phyloP scores from a whole-genome alignment of 2,113 vertebrate genomes.

The Piprites chloris region DNA sequence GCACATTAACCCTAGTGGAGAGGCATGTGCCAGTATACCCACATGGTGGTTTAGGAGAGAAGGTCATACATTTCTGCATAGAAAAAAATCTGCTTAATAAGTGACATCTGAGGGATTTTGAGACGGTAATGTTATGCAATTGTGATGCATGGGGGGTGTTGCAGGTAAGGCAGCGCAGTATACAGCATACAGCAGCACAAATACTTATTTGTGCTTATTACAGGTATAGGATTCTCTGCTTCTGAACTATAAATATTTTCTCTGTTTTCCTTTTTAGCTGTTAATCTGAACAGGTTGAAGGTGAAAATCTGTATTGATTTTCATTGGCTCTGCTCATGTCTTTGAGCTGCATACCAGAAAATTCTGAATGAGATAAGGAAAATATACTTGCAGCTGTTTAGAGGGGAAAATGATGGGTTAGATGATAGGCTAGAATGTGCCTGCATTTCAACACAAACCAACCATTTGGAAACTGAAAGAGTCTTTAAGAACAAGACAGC shows the following conservation, averaged over 20 bases:
- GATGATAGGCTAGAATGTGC: background rate
- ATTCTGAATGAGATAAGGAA: slow-evolving; percentile 31
- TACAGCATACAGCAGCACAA: slow-evolving; percentile 4
- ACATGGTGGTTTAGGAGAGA: slow-evolving; percentile 32
- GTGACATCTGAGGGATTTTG: background rate
- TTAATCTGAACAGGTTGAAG: background rate
- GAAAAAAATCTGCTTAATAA: slow-evolving; percentile 17
- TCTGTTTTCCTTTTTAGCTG: background rate
- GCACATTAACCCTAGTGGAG: slow-evolving; percentile 1
- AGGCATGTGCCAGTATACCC: background rate
- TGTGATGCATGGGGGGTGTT: background rate
- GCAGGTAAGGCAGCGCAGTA: slow-evolving; percentile 15
- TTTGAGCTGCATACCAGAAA: slow-evolving; percentile 48
- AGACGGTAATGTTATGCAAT: background rate
- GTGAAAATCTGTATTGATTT: background rate
- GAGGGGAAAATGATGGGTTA: background rate
- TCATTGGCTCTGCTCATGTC: background rate
- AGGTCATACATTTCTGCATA: slow-evolving; percentile 45
- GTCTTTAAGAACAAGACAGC: slow-evolving; percentile 29
- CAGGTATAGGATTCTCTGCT: background rate
- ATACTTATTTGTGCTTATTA: background rate
- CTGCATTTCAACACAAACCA: slow-evolving; percentile 15
- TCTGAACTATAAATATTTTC: slow-evolving; percentile 6
- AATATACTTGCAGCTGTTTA: slow-evolving; percentile 30
- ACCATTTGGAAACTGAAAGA: slow-evolving; percentile 17